Conservation (phyloP, 1,140 invertebrate genomes). For the Monomorium pharaonis region DNA sequence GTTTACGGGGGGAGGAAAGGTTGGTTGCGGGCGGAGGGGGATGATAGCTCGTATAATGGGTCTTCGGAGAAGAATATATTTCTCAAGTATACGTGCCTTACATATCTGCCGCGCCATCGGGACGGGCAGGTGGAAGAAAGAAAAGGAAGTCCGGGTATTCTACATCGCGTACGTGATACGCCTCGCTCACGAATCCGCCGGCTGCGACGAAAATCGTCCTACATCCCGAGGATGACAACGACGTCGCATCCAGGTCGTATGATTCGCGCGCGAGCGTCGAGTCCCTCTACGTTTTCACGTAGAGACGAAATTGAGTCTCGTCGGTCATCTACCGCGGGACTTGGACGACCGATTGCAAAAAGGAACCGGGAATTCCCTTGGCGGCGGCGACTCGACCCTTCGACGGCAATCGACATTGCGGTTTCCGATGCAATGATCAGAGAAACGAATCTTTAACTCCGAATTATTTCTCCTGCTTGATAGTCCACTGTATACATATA, state of each 20-base stretch:
- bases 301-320: slow-evolving; percentile 52
- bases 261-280: not conserved
- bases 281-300: slow-evolving; percentile 21
- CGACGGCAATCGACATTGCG: slow-evolving; percentile 3
- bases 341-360: slow-evolving; percentile 37
- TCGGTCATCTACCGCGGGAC: not conserved
- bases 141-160: slow-evolving; percentile 68
- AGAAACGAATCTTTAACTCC: not conserved
- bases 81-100: slow-evolving; percentile 74
- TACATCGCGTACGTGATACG: slow-evolving; percentile 73
- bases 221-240: not conserved
- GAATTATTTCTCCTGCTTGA: not conserved
- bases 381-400: no score
- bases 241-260: slow-evolving; percentile 21
- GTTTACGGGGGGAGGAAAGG: slow-evolving; percentile 43
- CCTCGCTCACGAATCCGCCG: slow-evolving; percentile 56
- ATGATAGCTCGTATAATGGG: slow-evolving; percentile 67
- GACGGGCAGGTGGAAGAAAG: not conserved
- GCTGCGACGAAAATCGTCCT: slow-evolving; percentile 46
- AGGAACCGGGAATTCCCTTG: slow-evolving; percentile 8
- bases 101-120: slow-evolving; percentile 53
- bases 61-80: slow-evolving; percentile 73
- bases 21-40: not conserved
- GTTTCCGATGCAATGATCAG: not conserved
- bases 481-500: not conserved